Evolutionary conservation across 2,888 invertebrate species (phyloP), one percentile per base, ranked within the genome.

Genomic region (Cenopis cana): DNA sequence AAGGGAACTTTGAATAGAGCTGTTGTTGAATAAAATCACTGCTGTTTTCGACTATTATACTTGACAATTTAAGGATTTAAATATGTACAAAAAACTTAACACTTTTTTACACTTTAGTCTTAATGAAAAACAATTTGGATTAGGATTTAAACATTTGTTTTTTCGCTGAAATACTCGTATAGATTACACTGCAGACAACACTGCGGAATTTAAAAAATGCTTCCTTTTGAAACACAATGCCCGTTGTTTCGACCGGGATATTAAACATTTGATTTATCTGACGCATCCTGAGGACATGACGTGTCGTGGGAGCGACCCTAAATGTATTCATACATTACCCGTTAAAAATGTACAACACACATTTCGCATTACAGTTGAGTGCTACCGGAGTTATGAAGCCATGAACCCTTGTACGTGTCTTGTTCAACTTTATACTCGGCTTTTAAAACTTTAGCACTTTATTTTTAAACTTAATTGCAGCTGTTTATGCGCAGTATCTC

Each of bases 261-360:
- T 89, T 89, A 89, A 90, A 89, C 87, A 88, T 89, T 89, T 88
- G 89, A 88, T 87, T 88, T 87, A 88, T 85, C 84, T 85, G 82
- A 81, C 81, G 83, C 85, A 87, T 88, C 87, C 87, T 85, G 77
- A 82, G 73, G 81, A 83, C 82, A 81, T 84, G 83, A 85, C 81
- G 77, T 82, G 86, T 81, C 87, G 84, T 88, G 88, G 86, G 88
- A 89, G 83, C 78, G 70, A 77, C 77, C 78, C 76, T 81, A 75
- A 78, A 76, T 64, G 73, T 71, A 74, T 74, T 68, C 78, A 78
- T 78, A 81, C 79, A 80, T 81, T 80, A 76, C 77, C 81, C 79
- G 82, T 82, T 84, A 81, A 84, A 85, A 84, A 85, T 82, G 81
- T 81, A 78, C 74, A 81, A 85, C 83, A 83, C 79, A 81, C 80